Conservation (phyloP, 2,113 vertebrate species). For the Phaetusa simplex region DNA sequence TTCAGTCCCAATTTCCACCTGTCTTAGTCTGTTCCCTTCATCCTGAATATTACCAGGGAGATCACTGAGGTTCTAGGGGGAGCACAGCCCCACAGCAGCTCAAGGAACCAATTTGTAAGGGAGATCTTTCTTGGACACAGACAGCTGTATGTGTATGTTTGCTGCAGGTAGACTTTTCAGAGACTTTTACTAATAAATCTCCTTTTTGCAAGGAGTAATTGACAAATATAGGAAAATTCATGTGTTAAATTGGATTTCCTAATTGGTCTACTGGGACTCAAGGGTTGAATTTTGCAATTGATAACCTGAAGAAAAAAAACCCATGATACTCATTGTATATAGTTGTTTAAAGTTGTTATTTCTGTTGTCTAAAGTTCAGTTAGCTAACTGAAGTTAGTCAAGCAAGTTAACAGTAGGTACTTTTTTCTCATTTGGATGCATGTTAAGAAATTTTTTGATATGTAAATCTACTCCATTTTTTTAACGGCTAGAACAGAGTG, state of each 20-base stretch:
- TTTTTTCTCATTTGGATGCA: background rate
- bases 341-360: background rate
- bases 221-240: background rate
- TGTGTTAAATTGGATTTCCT: background rate
- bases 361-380: background rate
- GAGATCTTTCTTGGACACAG: background rate
- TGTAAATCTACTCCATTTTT: background rate
- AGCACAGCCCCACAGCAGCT: background rate
- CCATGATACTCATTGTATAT: fast-evolving
- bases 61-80: background rate
- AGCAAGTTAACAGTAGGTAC: background rate
- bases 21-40: background rate
- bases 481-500: background rate
- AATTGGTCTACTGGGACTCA: background rate
- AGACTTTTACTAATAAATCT: background rate
- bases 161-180: background rate
- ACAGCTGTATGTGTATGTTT: background rate
- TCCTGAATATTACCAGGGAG: background rate
- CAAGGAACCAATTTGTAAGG: background rate
- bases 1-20: background rate
- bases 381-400: background rate
- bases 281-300: background rate
- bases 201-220: background rate
- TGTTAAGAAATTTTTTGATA: background rate
- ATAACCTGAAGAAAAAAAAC: background rate